Conservation (phyloP, 2,888 invertebrate species). For the Eurytoma adleriae region DNA sequence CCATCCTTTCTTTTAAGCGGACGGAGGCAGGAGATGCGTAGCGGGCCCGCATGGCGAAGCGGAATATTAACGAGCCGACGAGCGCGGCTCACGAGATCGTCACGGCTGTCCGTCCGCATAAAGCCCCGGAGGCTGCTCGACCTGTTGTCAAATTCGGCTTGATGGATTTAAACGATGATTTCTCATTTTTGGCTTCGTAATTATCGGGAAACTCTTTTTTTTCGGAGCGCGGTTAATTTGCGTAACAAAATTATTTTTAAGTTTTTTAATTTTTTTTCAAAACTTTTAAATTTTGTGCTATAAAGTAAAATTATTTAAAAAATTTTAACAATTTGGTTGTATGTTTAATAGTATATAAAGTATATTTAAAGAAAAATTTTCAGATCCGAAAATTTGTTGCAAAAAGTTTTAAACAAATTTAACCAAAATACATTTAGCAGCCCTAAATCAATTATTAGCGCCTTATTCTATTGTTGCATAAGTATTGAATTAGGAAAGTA, state of each 20-base stretch:
- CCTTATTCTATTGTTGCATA: too few relatives aligned
- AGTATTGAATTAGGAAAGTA: too few relatives aligned
- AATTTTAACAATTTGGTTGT: too few relatives aligned
- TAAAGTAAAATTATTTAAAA: too few relatives aligned
- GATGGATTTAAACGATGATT: constrained; percentile 21
- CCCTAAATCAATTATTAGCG: too few relatives aligned
- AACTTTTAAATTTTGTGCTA: too few relatives aligned
- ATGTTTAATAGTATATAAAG: too few relatives aligned
- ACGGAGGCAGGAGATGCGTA: not conserved
- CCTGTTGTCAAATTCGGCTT: constrained; percentile 8
- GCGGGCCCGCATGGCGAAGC: not conserved
- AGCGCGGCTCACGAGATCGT: constrained; percentile 22
- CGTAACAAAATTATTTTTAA: not conserved
- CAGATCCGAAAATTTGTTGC: too few relatives aligned
- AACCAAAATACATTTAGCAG: too few relatives aligned
- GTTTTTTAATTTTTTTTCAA: not conserved
- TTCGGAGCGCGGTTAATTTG: not conserved
- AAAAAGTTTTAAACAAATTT: too few relatives aligned
- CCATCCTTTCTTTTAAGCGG: constrained; percentile 55
- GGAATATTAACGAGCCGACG: constrained; percentile 42
- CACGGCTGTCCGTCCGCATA: constrained; percentile 16
- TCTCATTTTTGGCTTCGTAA: not conserved
- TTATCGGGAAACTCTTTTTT: not conserved
- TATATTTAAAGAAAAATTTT: too few relatives aligned
- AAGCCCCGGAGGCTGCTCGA: not conserved